Conservation (phyloP, 2,888 invertebrate species). For the Pristionchus fissidentatus region DNA sequence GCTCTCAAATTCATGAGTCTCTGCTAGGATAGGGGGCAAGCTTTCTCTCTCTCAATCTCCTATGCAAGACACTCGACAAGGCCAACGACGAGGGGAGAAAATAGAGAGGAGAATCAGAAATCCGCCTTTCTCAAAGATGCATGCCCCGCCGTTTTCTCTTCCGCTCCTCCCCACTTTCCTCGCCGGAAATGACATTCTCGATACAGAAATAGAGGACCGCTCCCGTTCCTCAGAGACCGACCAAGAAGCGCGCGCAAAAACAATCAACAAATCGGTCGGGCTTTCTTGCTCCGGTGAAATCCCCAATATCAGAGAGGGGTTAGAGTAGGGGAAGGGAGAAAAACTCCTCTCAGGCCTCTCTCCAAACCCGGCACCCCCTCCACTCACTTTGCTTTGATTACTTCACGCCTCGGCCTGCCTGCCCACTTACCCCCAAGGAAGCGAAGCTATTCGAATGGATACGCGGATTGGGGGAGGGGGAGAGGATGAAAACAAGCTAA, state of each 20-base stretch:
- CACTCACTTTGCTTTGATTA: constrained; percentile 16
- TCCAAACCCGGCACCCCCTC: not conserved
- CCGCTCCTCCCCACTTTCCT: too few relatives aligned
- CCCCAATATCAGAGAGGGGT: not conserved
- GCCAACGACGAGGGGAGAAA: not conserved
- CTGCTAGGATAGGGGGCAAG: not conserved
- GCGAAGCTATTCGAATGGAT: too few relatives aligned
- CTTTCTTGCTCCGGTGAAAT: constrained; percentile 2
- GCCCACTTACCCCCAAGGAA: too few relatives aligned
- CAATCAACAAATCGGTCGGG: constrained; percentile 37
- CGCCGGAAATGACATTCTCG: constrained; percentile 5
- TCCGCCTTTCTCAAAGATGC: not conserved
- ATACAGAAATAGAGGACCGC: constrained; percentile 7
- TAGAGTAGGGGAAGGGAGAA: too few relatives aligned
- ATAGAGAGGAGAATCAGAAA: not conserved
- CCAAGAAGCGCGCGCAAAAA: too few relatives aligned
- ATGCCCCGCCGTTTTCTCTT: not conserved
- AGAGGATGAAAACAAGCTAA: too few relatives aligned
- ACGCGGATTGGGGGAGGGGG: too few relatives aligned
- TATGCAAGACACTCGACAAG: not conserved
- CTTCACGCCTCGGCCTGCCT: constrained; percentile 22
- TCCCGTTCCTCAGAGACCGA: too few relatives aligned
- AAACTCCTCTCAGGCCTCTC: not conserved
- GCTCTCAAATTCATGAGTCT: constrained; percentile 24
- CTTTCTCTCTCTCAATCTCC: not conserved